phyloP scores from a whole-genome alignment of 1,140 invertebrate species.

The Metopolophium dirhodum region DNA sequence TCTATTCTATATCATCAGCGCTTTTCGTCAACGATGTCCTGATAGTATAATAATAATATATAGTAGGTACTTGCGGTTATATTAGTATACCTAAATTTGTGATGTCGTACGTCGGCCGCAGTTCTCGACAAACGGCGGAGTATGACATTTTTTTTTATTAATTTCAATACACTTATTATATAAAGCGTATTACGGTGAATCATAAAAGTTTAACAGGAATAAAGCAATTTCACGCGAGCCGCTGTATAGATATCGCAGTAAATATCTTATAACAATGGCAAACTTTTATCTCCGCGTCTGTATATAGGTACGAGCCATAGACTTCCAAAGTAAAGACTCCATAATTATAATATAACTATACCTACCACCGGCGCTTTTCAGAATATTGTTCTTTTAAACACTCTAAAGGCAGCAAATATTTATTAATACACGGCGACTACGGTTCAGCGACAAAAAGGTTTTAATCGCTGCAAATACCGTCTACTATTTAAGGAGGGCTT shows the following conservation, averaged over 20 bases:
- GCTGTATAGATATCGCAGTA: neutral
- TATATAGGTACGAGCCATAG: neutral
- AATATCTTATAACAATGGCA: neutral
- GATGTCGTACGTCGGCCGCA: neutral
- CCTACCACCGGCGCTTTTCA: neutral
- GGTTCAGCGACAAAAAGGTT: neutral
- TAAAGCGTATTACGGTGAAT: neutral
- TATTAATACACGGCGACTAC: neutral
- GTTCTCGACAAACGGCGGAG: neutral
- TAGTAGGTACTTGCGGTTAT: no score
- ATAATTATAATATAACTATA: neutral
- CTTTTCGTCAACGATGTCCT: no score
- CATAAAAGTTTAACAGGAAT: neutral
- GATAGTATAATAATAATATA: no score
- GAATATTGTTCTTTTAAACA: neutral
- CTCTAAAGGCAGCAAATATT: neutral
- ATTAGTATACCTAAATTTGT: neutral
- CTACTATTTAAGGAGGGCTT: neutral
- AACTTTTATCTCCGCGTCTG: neutral
- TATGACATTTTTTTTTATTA: neutral
- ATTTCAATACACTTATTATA: neutral
- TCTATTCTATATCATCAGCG: no score
- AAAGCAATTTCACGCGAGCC: neutral
- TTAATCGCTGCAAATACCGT: neutral
- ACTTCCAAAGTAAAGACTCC: neutral